These are phyloP conservation scores for Magallana angulata DNA, from an alignment of 1,140 invertebrate species.

Conservation along the genomic window DNA sequence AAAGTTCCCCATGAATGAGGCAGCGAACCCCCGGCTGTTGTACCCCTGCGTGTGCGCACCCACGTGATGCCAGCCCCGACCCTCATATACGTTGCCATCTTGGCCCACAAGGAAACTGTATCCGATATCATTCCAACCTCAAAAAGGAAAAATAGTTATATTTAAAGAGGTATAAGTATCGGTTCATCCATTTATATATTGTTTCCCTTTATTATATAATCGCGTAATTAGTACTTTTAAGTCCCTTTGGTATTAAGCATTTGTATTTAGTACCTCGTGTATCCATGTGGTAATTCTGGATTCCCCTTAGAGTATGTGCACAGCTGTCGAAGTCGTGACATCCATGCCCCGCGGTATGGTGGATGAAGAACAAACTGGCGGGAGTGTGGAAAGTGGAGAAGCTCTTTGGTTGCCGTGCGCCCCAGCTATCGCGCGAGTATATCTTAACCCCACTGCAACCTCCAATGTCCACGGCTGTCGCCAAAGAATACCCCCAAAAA, in stretches of 20 bases:
- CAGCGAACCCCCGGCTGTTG: constrained; percentile 81
- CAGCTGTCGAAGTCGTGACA: constrained; percentile 61
- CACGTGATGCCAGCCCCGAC: constrained; percentile 58
- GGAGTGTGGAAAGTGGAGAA: constrained; percentile 76
- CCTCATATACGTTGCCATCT: constrained; percentile 64
- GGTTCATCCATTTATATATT: not conserved
- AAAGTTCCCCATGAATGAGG: constrained; percentile 81
- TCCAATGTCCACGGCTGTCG: not conserved
- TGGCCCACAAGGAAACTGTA: constrained; percentile 66
- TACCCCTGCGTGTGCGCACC: constrained; percentile 60
- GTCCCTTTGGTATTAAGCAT: too few relatives aligned
- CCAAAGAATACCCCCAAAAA: not conserved
- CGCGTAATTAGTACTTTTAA: too few relatives aligned
- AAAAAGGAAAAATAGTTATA: not conserved
- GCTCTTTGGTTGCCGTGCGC: constrained; percentile 37
- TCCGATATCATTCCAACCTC: constrained; percentile 63
- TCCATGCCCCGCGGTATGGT: constrained; percentile 67
- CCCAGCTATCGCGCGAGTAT: constrained; percentile 51
- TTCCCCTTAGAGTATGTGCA: constrained; percentile 46
- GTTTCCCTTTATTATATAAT: too few relatives aligned
- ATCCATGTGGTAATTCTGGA: constrained; percentile 67
- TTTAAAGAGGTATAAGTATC: not conserved
- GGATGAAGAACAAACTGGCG: constrained; percentile 85
- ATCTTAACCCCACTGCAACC: not conserved
- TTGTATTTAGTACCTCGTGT: constrained; percentile 47